Evolutionary conservation across 1,140 invertebrate genomes (phyloP), one percentile per base, ranked within the genome.

Genomic region (Doryteuthis pealeii): DNA sequence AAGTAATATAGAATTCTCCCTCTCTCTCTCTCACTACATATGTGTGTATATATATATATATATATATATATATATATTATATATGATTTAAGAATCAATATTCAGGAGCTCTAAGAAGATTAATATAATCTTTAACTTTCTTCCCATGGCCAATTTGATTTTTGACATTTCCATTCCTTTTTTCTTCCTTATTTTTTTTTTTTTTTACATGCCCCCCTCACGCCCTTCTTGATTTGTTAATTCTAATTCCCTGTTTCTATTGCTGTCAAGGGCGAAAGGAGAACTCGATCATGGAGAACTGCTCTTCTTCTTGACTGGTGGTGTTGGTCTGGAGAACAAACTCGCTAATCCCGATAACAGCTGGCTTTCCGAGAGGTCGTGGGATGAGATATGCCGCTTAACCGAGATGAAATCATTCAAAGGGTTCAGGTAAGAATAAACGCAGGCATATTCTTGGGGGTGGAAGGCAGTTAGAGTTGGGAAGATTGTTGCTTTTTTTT

Each of bases 221-320:
- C n/a, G 12, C n/a, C 12, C 49, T 54, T 54, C 12, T 54, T 54
- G 12, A 54, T 12, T 54, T 54, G 49, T 54, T n/a, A n/a, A 14
- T 54, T 14, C n/a, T 12, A 54, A 54, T 14, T 14, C n/a, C 49
- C 49, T n/a, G n/a, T n/a, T n/a, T n/a, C n/a, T n/a, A n/a, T n/a
- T n/a, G n/a, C n/a, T n/a, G n/a, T n/a, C 8, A 74, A 89, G 87
- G 74, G 81, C 88, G 12, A 84, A 82, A 66, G 78, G 80, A 26
- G 87, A 88, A 43, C 71, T 89, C 43, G 81, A 86, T 33, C 70
- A 76, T 30, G 79, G 84, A 30, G 87, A 89, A 65, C 87, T 87
- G 73, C 80, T 87, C 80, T 89, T 89, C 77, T 87, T 89, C 76
- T 78, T 89, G 76, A 89, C 88, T 35, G 88, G 88, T 31, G 88